These are phyloP conservation scores for Microcebus jonahi DNA, from an alignment of 2,113 vertebrate genomes.

Conservation along the genomic window DNA sequence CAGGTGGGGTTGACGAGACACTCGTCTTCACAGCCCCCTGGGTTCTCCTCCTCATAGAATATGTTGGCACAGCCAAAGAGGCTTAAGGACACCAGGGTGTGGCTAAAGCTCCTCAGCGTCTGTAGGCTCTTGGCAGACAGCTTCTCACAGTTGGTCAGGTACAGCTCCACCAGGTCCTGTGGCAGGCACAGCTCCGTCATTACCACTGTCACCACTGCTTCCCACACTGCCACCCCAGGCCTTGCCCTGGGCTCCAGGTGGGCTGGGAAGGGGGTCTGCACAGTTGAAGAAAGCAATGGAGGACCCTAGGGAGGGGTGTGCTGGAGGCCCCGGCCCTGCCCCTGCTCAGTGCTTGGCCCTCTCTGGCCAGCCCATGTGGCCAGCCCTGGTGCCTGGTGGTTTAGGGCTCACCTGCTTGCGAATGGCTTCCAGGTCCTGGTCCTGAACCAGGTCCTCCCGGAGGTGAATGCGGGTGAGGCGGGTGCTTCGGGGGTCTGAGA, in stretches of 20 bases:
- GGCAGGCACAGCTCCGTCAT: not conserved
- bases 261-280: not conserved
- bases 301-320: not conserved
- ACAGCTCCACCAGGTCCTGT: constrained; percentile 96
- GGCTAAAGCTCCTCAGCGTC: constrained; percentile 92
- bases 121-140: constrained; percentile 95
- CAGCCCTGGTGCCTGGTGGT: fast-evolving
- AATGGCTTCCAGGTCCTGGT: constrained; percentile 96
- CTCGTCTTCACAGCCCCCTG: constrained; percentile 91
- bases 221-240: not conserved
- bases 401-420: constrained; percentile 91
- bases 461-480: constrained; percentile 94
- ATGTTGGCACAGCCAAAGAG: constrained; percentile 95
- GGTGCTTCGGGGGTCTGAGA: constrained; percentile 96
- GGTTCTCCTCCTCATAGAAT: constrained; percentile 93
- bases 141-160: constrained; percentile 95
- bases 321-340: not conserved
- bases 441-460: constrained; percentile 93
- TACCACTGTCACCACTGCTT: not conserved
- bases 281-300: fast-evolving
- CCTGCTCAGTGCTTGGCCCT: not conserved
- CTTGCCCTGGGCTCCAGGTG: not conserved
- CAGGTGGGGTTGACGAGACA: constrained; percentile 89
- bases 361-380: fast-evolving
- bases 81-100: constrained; percentile 94